phyloP scores from a whole-genome alignment of 1,140 invertebrate genomes.

The Proctacanthus coquilletti region DNA sequence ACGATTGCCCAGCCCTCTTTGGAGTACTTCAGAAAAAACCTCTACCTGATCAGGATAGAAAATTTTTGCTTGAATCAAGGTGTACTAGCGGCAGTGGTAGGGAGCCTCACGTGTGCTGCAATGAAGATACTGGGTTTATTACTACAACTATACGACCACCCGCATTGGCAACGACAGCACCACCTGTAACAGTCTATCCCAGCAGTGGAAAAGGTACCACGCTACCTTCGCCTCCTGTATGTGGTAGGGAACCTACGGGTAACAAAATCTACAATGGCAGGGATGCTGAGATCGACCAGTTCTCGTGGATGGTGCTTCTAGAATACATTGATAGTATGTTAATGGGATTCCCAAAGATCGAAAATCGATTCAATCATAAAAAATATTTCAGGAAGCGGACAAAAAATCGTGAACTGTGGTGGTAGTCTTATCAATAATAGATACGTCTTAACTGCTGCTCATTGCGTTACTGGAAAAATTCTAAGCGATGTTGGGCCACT shows the following conservation, averaged over 20 bases:
- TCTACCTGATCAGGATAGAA: constrained; percentile 10
- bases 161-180: constrained; percentile 8
- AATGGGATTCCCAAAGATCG: neutral
- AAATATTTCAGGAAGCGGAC: constrained; percentile 9
- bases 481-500: constrained; percentile 30
- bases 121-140: constrained; percentile 18
- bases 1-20: constrained; percentile 17
- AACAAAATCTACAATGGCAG: constrained; percentile 24
- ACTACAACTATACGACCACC: constrained; percentile 6
- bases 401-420: constrained; percentile 34
- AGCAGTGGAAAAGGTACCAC: constrained; percentile 6
- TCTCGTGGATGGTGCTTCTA: constrained; percentile 45
- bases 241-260: constrained; percentile 20
- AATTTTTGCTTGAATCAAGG: constrained; percentile 15
- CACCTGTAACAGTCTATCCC: constrained; percentile 7
- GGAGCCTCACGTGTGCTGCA: constrained; percentile 20
- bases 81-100: constrained; percentile 15
- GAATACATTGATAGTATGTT: constrained; percentile 32
- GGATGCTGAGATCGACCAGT: constrained; percentile 34
- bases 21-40: constrained; percentile 13
- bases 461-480: constrained; percentile 40
- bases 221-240: constrained; percentile 17
- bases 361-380: neutral
- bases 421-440: constrained; percentile 34
- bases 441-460: constrained; percentile 53